Evolutionary conservation across 2,113 vertebrate species (phyloP).

Genomic region (Sapayoa aenigma): DNA sequence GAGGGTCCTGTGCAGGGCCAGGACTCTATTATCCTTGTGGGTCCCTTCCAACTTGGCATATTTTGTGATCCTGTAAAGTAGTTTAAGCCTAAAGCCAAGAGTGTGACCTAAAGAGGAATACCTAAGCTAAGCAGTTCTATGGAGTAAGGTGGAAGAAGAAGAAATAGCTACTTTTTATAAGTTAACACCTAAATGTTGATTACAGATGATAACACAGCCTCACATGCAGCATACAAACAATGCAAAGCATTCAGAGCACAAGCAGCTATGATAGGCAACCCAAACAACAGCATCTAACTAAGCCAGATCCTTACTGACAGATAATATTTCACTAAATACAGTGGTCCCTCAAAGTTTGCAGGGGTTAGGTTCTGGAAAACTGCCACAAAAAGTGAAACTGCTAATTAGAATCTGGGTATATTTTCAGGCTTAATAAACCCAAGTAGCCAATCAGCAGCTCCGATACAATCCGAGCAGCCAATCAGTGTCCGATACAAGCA

Average conservation of each 20-base stretch:
- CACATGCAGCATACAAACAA: background rate
- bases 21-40: background rate
- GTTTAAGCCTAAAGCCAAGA: background rate
- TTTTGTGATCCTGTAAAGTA: background rate
- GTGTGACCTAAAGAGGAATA: background rate
- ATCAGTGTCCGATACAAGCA: too few species aligned
- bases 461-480: too few species aligned
- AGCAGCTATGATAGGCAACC: background rate
- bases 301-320: background rate
- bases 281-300: background rate
- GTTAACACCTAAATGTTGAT: background rate
- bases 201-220: background rate
- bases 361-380: too few species aligned
- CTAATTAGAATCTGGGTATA: too few species aligned
- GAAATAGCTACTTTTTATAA: background rate
- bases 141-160: background rate
- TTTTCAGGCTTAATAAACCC: too few species aligned
- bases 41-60: background rate
- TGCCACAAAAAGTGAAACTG: too few species aligned
- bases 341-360: too few species aligned
- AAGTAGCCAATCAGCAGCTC: too few species aligned
- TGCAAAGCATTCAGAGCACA: background rate
- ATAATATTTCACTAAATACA: background rate
- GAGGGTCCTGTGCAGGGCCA: background rate
- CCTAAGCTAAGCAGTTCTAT: background rate